These are phyloP conservation scores for Chymomyza fuscimana DNA, from an alignment of 2,888 invertebrate genomes.

Conservation along the genomic window DNA sequence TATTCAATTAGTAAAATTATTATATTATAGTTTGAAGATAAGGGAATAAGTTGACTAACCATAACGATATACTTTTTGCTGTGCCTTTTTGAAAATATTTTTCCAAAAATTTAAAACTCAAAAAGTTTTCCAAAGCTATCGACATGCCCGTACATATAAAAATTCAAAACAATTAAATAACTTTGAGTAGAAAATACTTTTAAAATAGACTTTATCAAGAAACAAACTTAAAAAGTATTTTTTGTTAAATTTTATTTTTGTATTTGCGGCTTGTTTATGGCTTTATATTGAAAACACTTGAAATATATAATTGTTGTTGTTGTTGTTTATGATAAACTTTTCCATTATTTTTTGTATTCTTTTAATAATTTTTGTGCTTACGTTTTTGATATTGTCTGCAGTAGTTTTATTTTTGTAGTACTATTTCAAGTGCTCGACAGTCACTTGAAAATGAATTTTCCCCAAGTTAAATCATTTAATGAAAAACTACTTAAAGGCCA, in stretches of 20 bases:
- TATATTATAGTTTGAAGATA: too few relatives aligned
- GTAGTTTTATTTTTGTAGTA: not conserved
- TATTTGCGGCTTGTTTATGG: not conserved
- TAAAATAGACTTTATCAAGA: not conserved
- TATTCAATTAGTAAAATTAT: too few relatives aligned
- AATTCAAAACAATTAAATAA: too few relatives aligned
- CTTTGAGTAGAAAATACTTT: too few relatives aligned
- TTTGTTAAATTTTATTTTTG: not conserved
- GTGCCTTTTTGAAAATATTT: too few relatives aligned
- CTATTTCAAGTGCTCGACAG: conserved; percentile 1
- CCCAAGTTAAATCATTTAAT: conserved; percentile 21
- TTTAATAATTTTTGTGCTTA: not conserved
- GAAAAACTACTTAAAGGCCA: conserved; percentile 23
- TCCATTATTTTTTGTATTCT: not conserved
- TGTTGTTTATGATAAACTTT: not conserved
- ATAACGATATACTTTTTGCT: too few relatives aligned
- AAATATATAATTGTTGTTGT: not conserved
- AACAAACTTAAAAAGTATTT: not conserved
- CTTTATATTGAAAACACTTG: not conserved
- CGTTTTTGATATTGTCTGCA: not conserved
- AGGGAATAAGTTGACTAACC: too few relatives aligned
- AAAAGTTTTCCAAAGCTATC: too few relatives aligned
- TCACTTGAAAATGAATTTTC: not conserved
- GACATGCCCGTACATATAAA: too few relatives aligned
- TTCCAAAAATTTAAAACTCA: too few relatives aligned